Base-by-base conservation (phyloP, 2,113 vertebrate species). In the Phyllostomus discolor region DNA sequence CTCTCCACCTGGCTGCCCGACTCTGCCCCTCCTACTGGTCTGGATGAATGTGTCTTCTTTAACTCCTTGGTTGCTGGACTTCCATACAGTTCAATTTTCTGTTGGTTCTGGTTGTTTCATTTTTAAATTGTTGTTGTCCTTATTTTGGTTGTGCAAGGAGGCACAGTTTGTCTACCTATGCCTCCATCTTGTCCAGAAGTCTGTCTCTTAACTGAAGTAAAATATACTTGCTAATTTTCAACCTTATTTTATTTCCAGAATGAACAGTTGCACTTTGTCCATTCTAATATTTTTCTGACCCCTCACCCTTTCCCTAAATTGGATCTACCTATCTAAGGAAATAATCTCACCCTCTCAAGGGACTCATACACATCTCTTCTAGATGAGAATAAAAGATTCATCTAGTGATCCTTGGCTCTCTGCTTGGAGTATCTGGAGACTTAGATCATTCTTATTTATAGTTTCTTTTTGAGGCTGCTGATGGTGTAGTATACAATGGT, bases 211-310 rank as follows among this genome's bases (percentile, higher is more conserved):
- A 93, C 7, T 50, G 64, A 92, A 95, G 62, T 81, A 79, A 93
- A 95, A 94, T 87, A 64, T 0, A 3, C 54, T 35, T 92, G 54
- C 5, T 14, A 76, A 76, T 35, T 86, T 10, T 54, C 72, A 50
- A 33, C 35, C 10, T 90, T 70, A 79, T 90, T 90, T 92, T 67
- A 93, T 93, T 93, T 78, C 38, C 24, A 95, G 41, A 97, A 59
- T 38, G 50, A 90, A 87, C 3, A 81, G 35, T 33, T 26, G 59
- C 43, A 86, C n/a, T 82, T 50, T 78, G 8, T 17, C 17, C 84
- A 86, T 59, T 89, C 14, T 57, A 43, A 57, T 90, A 84, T 62
- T 59, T 84, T 78, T 57, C 52, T 31, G 83, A 64, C 57, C 69
- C 11, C 10, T 76, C 31, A 46, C 7, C 16, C 16, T 93, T 94